Evolutionary conservation across 1,140 invertebrate species (phyloP), one percentile per base, ranked within the genome.

Genomic region (Drosophila setifemur): DNA sequence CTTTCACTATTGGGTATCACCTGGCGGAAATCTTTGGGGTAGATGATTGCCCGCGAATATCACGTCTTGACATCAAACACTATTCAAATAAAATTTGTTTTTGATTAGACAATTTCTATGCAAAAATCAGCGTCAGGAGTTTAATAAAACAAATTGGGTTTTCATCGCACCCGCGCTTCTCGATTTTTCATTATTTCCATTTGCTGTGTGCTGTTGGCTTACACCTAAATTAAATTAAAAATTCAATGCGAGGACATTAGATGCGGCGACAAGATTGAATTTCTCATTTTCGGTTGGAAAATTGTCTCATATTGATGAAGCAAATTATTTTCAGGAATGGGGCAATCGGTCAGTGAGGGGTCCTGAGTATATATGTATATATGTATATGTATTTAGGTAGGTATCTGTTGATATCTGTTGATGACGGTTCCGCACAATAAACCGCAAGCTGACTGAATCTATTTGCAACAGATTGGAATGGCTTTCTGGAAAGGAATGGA

Each of bases 91-190:
- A 64, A 66, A 66, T 66, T 66, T 66, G 58, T 66, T 66, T 66
- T 66, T 66, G 61, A 66, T 66, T 66, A 66, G 61, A 66, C 58
- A 66, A 66, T 66, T 66, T 66, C 57, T 64, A 66, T 66, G 61
- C 61, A 49, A 49, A 66, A 66, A 66, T 66, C 58, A 66, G 29
- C 58, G 33, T 25, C 58, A 49, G 44, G 43, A 66, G 58, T 66
- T 66, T 66, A 64, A 66, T 66, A 66, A 66, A 66, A 66, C 58
- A 66, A 66, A 66, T 66, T 66, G 61, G 58, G 16, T 60, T 66
- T 61, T 8, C 57, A 14, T 2, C 58, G 14, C 25, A 7, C 23
- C 25, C 7, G 18, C 57, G 3, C 23, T 5, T 4, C 14, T 6
- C n/a, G 4, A 25, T 6, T 29, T 14, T 6, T 6, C 29, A 14